Percentiles rank a stretch among this genome's conserved stretches.
Evolutionary conservation across 2,797 vertebrate species (phyloP).

Genomic region (Perodicticus potto): DNA sequence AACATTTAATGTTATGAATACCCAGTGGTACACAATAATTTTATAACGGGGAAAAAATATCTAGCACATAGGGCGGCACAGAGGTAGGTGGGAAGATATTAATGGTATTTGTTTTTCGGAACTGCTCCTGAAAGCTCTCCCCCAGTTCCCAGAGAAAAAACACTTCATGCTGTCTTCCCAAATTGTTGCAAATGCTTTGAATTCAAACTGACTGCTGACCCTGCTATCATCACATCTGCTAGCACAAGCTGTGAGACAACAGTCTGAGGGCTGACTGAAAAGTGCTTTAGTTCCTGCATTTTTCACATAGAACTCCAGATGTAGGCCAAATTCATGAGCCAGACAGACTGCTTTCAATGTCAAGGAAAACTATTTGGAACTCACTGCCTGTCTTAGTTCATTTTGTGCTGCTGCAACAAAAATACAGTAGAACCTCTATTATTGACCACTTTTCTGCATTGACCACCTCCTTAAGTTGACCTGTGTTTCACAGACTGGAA

Average conservation of each 20-base stretch:
- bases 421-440: background rate
- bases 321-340: background rate
- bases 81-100: background rate
- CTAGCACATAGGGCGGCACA: background rate
- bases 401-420: background rate
- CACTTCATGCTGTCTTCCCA: background rate
- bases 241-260: background rate
- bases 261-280: too few relatives aligned
- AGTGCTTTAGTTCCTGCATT: background rate
- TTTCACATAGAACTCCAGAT: background rate
- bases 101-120: background rate
- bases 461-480: too few relatives aligned
- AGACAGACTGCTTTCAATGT: background rate
- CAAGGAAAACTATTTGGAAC: background rate
- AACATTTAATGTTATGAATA: background rate
- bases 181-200: background rate
- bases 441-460: too few relatives aligned
- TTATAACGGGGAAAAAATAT: background rate
- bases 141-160: background rate
- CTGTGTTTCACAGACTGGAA: too few relatives aligned
- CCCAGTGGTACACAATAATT: background rate
- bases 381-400: background rate
- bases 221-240: too few relatives aligned
- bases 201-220: background rate
- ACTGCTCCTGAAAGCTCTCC: background rate